Conservation (phyloP, 2,888 invertebrate species). For the Hyalella azteca region DNA sequence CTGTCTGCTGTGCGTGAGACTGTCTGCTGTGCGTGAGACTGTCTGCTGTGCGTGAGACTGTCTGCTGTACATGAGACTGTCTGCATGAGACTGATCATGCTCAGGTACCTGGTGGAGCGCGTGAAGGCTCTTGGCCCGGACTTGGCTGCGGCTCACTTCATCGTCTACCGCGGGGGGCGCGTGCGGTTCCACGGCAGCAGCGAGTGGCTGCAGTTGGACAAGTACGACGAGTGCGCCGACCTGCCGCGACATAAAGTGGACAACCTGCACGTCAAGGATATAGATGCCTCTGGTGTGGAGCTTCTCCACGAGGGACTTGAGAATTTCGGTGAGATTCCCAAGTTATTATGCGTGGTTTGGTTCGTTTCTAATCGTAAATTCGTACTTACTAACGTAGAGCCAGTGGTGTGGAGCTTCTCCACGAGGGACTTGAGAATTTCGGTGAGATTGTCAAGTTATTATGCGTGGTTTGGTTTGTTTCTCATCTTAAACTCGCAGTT, state of each 20-base stretch:
- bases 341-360: background rate
- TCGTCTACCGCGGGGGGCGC: slow-evolving; percentile 76
- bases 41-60: too few relatives aligned
- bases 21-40: too few relatives aligned
- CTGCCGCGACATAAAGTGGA: slow-evolving; percentile 71
- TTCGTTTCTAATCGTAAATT: background rate
- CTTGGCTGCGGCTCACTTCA: slow-evolving; percentile 84
- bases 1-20: too few relatives aligned
- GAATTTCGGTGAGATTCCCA: slow-evolving; percentile 69
- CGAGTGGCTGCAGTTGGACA: slow-evolving; percentile 68
- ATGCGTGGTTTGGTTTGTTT: background rate
- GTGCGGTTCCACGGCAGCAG: slow-evolving; percentile 70
- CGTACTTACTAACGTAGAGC: too few relatives aligned
- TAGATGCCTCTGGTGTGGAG: slow-evolving; percentile 77
- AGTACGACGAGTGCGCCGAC: slow-evolving; percentile 60
- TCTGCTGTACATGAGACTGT: too few relatives aligned
- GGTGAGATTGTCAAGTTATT: slow-evolving; percentile 60
- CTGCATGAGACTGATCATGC: too few relatives aligned
- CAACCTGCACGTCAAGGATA: slow-evolving; percentile 74
- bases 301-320: slow-evolving; percentile 82
- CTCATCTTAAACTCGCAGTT: background rate
- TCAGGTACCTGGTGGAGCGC: slow-evolving; percentile 49
- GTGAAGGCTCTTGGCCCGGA: slow-evolving; percentile 71
- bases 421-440: slow-evolving; percentile 82
- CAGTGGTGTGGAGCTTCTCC: slow-evolving; percentile 74